A percentile compares a stretch with the other conserved stretches of the same genome.
These are phyloP conservation scores for Cariama cristata DNA, from an alignment of 2,113 vertebrate genomes.

Conservation along the genomic window DNA sequence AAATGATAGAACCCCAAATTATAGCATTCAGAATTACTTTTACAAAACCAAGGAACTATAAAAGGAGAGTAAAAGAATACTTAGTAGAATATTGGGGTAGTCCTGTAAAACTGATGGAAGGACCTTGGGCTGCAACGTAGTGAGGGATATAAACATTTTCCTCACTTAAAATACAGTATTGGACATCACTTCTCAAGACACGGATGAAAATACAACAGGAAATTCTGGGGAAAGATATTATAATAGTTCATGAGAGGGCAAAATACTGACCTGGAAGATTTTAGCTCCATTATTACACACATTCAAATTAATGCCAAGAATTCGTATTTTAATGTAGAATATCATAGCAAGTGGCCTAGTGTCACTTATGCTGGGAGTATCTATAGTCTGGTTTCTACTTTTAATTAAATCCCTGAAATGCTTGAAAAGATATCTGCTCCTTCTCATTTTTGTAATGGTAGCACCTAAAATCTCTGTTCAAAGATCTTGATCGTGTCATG, in stretches of 20 bases:
- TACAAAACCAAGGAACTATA: not conserved
- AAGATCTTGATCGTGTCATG: not conserved
- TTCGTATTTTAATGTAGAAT: not conserved
- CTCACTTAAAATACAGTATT: not conserved
- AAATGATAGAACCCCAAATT: not conserved
- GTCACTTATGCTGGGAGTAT: not conserved
- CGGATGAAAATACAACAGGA: not conserved
- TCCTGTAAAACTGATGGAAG: not conserved
- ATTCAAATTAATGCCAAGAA: not conserved
- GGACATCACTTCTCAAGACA: not conserved
- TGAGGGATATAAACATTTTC: not conserved
- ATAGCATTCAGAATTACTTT: not conserved
- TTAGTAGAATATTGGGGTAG: not conserved
- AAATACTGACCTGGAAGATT: not conserved
- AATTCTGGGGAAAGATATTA: not conserved
- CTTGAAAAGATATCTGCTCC: not conserved
- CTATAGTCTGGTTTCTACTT: not conserved
- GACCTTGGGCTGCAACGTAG: not conserved
- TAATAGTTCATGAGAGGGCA: not conserved
- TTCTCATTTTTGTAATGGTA: not conserved
- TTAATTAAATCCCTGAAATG: not conserved
- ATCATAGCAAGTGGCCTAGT: not conserved
- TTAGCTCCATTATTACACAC: not conserved
- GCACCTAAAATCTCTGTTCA: not conserved
- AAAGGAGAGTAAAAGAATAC: not conserved